These are phyloP conservation scores for Channa maculata DNA, from an alignment of 2,113 vertebrate genomes.

Conservation along the genomic window DNA sequence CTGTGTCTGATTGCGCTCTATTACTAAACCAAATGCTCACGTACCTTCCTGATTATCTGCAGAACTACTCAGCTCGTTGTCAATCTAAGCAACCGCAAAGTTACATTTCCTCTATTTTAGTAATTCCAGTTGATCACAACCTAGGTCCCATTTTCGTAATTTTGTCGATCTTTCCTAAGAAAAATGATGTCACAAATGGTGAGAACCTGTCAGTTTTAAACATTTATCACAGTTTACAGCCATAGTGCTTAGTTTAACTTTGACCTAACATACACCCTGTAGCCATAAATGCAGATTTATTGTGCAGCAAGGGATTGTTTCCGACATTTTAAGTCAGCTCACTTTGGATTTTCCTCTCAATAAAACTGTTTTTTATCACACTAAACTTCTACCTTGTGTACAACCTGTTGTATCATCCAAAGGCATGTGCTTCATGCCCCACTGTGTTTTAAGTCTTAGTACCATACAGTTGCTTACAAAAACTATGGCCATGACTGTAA, in stretches of 20 bases:
- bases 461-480: neutral
- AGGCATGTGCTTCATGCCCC: neutral
- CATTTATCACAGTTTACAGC: neutral
- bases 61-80: neutral
- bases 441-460: neutral
- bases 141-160: neutral
- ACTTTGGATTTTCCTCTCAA: neutral
- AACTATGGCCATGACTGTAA: neutral
- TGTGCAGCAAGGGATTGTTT: neutral
- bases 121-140: neutral
- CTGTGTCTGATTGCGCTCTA: slow-evolving; percentile 34
- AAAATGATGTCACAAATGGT: too few species aligned
- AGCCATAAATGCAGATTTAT: neutral
- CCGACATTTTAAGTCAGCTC: neutral
- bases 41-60: slow-evolving; percentile 6
- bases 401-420: neutral
- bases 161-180: neutral
- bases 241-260: neutral
- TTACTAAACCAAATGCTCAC: slow-evolving; percentile 32
- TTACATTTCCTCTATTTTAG: neutral
- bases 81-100: slow-evolving; percentile 6
- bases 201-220: neutral
- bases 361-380: neutral
- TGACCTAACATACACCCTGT: neutral
- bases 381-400: neutral